Base-by-base conservation (phyloP, 2,113 vertebrate species). In the Pantherophis guttatus region DNA sequence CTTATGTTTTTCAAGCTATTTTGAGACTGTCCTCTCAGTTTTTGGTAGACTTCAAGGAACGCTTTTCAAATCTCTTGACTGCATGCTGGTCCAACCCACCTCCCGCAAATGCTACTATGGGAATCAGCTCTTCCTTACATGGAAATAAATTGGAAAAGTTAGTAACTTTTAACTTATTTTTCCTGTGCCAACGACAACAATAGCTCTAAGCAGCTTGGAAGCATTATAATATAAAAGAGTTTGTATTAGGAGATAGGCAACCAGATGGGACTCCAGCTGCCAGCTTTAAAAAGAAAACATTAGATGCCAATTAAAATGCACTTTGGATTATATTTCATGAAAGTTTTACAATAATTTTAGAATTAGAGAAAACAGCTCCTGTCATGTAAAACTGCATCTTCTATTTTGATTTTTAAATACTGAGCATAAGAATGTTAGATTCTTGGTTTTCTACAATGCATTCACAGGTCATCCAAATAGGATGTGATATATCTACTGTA, bases 181-280 rank as follows among this genome's bases (percentile, higher is more conserved):
- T 93, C 90, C 44, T 26, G 91, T 94, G 92, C 17, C 23, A 95
- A 90, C 48, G 91, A 90, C 86, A 91, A 87, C 53, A 90, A 90
- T 58, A 90, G 55, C 86, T 94, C 95, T 93, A 93, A 95, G 24
- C 94, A 93, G 95, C 95, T 75, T 96, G 93, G 91, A 96, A 95
- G 65, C 94, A 93, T 95, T 94, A 95, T 48, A 92, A 58, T 59
- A 95, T 91, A 95, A 95, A 96, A 96, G 91, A 86, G 44, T 95
- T 94, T 91, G 94, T 95, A 89, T 86, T 96, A 92, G 93, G 92
- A 94, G 88, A 96, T 96, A 97, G 95, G 58, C 93, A 93, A 86
- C 94, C 96, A 97, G 95, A 97, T 96, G 96, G 94, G 94, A 93
- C 94, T 97, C 95, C 96, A 96, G 97, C 96, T 98, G 95, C 92